Evolutionary conservation across 2,888 invertebrate genomes (phyloP).

Genomic region (Pristionchus entomophagus): DNA sequence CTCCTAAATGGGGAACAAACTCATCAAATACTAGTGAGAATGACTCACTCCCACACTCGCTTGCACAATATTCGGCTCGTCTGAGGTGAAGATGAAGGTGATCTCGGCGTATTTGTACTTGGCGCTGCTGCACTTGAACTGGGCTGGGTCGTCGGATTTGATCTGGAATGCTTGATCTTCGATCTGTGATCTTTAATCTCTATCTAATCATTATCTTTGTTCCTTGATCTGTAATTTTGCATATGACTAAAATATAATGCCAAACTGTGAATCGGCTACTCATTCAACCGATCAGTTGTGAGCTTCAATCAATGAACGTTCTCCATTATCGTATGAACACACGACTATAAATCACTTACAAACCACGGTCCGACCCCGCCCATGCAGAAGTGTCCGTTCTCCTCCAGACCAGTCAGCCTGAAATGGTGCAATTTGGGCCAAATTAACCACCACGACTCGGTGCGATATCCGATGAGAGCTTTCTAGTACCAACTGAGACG

Average conservation of each 20-base stretch:
- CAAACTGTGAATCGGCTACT: too few relatives aligned
- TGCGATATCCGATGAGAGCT: too few relatives aligned
- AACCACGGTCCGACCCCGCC: background rate
- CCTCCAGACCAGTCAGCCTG: background rate
- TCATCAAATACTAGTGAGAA: background rate
- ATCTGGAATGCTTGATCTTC: background rate
- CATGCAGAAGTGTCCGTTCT: background rate
- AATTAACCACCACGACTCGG: too few relatives aligned
- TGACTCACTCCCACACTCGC: background rate
- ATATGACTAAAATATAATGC: too few relatives aligned
- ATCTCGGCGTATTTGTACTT: constrained; percentile 5
- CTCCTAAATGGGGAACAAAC: background rate
- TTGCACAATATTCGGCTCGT: background rate
- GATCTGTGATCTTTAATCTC: background rate
- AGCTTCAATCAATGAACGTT: too few relatives aligned
- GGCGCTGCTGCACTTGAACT: background rate
- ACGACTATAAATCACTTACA: background rate
- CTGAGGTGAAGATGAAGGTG: background rate
- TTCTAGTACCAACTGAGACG: too few relatives aligned
- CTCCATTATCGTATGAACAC: too few relatives aligned
- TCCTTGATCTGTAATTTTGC: too few relatives aligned
- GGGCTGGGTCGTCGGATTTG: background rate
- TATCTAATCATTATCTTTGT: too few relatives aligned
- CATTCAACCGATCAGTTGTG: too few relatives aligned
- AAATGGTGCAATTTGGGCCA: background rate